These are phyloP conservation scores for Drosophila trichaetosa DNA, from an alignment of 2,888 invertebrate species.

Conservation along the genomic window DNA sequence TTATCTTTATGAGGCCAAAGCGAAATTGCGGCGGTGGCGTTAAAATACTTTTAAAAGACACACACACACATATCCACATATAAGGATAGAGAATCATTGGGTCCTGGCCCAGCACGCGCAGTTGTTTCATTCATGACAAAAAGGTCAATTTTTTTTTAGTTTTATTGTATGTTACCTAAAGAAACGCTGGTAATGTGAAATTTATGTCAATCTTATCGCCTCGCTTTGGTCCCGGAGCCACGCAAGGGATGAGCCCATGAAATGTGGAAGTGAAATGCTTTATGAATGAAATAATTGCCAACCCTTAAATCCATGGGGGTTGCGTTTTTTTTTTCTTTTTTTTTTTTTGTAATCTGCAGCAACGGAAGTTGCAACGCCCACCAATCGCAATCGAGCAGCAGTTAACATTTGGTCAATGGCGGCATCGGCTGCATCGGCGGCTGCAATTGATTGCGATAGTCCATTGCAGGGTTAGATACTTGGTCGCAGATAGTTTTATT, in stretches of 20 bases:
- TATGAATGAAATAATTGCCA: slow-evolving; percentile 65
- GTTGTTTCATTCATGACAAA: slow-evolving; percentile 65
- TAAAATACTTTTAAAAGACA: slow-evolving; percentile 75
- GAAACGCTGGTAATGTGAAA: slow-evolving; percentile 69
- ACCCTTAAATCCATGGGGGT: slow-evolving; percentile 54
- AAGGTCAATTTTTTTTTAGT: slow-evolving; percentile 41
- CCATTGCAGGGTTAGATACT: slow-evolving; percentile 43
- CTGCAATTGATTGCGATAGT: slow-evolving; percentile 58
- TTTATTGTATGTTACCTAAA: slow-evolving; percentile 42
- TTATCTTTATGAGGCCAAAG: slow-evolving; percentile 80
- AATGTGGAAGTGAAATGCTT: slow-evolving; percentile 56
- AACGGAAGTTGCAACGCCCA: slow-evolving; percentile 43
- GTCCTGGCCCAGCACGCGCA: slow-evolving; percentile 48
- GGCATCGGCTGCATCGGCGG: slow-evolving; percentile 40
- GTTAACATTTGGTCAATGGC: slow-evolving; percentile 73
- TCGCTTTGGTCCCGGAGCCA: slow-evolving; percentile 35
- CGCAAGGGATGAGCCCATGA: slow-evolving; percentile 46
- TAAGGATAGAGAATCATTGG: slow-evolving; percentile 11
- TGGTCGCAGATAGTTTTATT: slow-evolving; percentile 68
- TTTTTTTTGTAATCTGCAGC: slow-evolving; percentile 41
- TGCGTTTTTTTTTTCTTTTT: neutral
- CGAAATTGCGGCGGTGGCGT: slow-evolving; percentile 81
- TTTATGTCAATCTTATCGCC: slow-evolving; percentile 78
- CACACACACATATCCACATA: slow-evolving; percentile 19
- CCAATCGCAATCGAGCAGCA: slow-evolving; percentile 60